Percentiles rank a stretch among this genome's conserved stretches.
phyloP scores from a whole-genome alignment of 2,113 vertebrate genomes.

The Columba livia region DNA sequence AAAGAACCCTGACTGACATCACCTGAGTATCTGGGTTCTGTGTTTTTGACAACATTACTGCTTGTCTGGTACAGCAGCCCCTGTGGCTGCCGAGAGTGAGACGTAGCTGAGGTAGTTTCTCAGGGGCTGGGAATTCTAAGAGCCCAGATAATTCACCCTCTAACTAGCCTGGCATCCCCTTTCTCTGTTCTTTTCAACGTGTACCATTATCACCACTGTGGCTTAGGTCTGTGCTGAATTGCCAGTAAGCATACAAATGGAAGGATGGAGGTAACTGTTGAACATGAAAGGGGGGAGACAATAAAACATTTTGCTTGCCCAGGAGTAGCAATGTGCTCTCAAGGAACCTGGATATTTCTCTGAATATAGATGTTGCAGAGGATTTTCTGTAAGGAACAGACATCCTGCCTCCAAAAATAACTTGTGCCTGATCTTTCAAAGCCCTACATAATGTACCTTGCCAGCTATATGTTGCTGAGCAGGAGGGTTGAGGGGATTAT shows the following conservation, averaged over 20 bases:
- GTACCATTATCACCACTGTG: not conserved
- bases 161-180: not conserved
- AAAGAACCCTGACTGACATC: constrained; percentile 47
- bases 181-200: not conserved
- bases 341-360: not conserved
- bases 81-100: not conserved
- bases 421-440: constrained; percentile 32
- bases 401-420: constrained; percentile 29
- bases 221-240: not conserved
- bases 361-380: not conserved
- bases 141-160: not conserved
- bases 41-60: constrained; percentile 41
- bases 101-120: not conserved
- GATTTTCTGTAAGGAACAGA: constrained; percentile 30
- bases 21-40: constrained; percentile 7
- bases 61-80: constrained; percentile 1
- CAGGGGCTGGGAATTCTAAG: not conserved
- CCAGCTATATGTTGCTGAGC: constrained; percentile 33
- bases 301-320: not conserved
- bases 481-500: constrained; percentile 44
- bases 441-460: not conserved
- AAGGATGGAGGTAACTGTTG: not conserved
- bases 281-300: not conserved
- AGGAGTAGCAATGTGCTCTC: not conserved
- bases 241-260: not conserved